Percentiles rank a stretch among this genome's conserved stretches.
Conservation (phyloP, 2,797 vertebrate genomes). For the Mus spretus region DNA sequence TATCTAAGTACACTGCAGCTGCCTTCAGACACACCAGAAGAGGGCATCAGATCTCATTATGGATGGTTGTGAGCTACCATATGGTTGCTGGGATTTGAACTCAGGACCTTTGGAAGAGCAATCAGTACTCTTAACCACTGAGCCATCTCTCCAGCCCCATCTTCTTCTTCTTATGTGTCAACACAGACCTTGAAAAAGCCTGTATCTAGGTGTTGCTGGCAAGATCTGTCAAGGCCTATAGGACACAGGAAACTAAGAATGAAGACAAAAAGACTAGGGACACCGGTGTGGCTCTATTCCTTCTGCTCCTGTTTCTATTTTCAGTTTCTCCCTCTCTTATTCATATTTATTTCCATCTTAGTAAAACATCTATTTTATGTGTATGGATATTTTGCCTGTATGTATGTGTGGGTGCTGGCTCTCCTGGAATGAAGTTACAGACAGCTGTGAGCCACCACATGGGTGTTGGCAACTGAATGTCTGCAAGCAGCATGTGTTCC, state of each 20-base stretch:
- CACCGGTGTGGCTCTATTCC: background rate
- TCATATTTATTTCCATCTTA: constrained; percentile 24
- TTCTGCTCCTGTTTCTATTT: background rate
- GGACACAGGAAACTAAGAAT: background rate
- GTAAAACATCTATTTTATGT: background rate
- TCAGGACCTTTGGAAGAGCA: no score
- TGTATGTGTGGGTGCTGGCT: background rate
- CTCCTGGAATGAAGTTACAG: background rate
- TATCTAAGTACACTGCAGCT: no score
- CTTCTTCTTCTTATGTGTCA: background rate
- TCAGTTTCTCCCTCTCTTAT: background rate
- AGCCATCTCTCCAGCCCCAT: no score
- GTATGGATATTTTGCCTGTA: background rate
- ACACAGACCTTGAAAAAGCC: background rate
- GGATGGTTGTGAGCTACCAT: no score
- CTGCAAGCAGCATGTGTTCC: background rate
- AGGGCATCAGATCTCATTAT: no score
- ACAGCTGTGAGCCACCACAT: background rate
- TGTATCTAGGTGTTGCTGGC: background rate
- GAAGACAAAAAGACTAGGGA: background rate
- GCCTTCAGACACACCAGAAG: no score
- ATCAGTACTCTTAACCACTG: no score
- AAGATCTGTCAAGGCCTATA: constrained; percentile 40
- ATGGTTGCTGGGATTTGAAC: no score
- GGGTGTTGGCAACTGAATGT: background rate